phyloP scores from a whole-genome alignment of 2,113 vertebrate species.

The Ellobius talpinus region DNA sequence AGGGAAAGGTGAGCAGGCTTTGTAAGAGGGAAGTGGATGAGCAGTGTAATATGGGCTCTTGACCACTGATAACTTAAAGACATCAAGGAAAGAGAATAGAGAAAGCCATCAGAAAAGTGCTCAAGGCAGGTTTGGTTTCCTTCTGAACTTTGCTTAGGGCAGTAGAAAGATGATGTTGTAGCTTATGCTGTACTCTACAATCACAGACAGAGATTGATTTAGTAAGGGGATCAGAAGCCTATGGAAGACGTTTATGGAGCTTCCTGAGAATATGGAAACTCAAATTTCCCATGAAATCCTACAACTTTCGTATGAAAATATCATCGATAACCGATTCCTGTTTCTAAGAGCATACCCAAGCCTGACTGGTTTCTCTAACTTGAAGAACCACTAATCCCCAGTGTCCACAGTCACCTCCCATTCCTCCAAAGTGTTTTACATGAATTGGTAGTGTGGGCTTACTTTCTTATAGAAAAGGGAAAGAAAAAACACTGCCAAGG shows the following conservation, averaged over 20 bases:
- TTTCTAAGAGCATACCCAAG: background rate
- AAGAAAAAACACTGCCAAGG: background rate
- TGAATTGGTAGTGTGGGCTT: background rate
- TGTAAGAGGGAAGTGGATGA: background rate
- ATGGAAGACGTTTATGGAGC: background rate
- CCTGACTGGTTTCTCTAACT: background rate
- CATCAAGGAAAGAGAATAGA: background rate
- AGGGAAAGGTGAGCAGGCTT: background rate
- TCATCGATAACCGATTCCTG: background rate
- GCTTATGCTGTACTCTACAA: background rate
- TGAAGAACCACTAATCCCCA: too few species aligned
- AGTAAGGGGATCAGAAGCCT: background rate
- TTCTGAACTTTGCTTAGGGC: background rate
- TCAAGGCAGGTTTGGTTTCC: background rate
- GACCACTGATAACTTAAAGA: background rate
- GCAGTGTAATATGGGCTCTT: background rate
- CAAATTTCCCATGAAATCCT: background rate
- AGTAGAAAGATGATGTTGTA: background rate
- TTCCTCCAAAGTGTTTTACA: background rate
- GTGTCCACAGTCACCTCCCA: background rate
- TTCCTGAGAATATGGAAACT: background rate
- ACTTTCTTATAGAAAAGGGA: background rate
- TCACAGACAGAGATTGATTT: background rate
- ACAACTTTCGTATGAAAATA: background rate
- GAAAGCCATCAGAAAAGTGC: background rate